These are phyloP conservation scores for Diarsia brunnea DNA, from an alignment of 2,888 invertebrate species.

Conservation along the genomic window DNA sequence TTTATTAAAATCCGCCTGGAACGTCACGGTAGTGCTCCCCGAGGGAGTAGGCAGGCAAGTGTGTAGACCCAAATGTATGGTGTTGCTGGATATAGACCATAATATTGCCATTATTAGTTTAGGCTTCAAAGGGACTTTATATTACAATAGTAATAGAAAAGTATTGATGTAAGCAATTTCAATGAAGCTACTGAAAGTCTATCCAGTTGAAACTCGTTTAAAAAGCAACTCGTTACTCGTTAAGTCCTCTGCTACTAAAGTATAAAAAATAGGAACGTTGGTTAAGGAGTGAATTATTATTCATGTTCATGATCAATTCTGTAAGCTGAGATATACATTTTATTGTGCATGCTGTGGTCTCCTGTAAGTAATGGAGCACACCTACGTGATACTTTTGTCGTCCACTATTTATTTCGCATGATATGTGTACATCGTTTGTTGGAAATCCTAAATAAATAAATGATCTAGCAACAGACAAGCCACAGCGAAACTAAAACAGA, in stretches of 20 bases:
- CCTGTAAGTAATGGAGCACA: too few species aligned
- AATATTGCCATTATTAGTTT: background rate
- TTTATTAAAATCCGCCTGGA: background rate
- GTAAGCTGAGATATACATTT: too few species aligned
- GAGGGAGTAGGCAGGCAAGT: background rate
- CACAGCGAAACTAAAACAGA: slow-evolving; percentile 4
- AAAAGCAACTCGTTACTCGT: background rate
- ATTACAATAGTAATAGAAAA: background rate
- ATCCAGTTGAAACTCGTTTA: background rate
- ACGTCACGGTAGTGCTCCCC: background rate
- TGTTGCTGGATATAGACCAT: background rate
- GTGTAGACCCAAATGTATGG: background rate
- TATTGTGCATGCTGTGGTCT: too few species aligned
- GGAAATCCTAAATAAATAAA: too few species aligned
- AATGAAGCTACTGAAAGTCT: background rate
- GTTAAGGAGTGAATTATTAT: background rate
- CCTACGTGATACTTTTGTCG: too few species aligned
- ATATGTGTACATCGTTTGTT: too few species aligned
- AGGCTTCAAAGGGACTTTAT: background rate
- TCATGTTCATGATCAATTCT: background rate
- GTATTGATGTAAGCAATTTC: background rate
- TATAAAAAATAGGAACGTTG: background rate
- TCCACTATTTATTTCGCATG: too few species aligned
- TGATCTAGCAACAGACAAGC: background rate
- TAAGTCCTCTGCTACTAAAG: background rate